Base-by-base conservation (phyloP, 2,797 vertebrate species). In the Neomorphus geoffroyi region DNA sequence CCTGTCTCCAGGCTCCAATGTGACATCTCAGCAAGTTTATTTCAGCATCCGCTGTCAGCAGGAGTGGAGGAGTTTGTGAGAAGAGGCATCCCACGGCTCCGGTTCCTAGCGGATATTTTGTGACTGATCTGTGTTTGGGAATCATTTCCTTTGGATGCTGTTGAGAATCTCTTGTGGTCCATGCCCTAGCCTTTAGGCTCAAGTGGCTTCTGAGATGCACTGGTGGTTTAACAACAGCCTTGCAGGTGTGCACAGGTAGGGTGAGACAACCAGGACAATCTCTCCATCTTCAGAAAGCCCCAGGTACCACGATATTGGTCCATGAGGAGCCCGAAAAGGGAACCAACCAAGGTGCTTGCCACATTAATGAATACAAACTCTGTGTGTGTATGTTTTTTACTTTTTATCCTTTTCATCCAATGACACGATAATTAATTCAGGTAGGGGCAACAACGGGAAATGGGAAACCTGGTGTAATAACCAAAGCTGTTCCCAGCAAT, bases 41-140 rank as follows among this genome's bases (percentile, higher is more conserved):
- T 95, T 91, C 66, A 58, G 85, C 85, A 92, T 69, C 70, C 4
- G 6, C 88, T 92, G 94, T 75, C 96, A 96, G 51, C 90, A 94
- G 93, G 81, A 96, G 74, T 51, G 95, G 95, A 96, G 96, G 95
- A 95, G 94, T 92, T 91, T 82, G 93, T 95, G 88, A 95, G 80
- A 86, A 94, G 90, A 80, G 79, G 12, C 94, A 93, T 78, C 92
- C 87, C 89, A 90, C 86, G 8, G 88, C 83, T 79, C 81, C 48
- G 57, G 35, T 67, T 94, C 80, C 33, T 32, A 11, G 74, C 30
- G 88, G 90, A 6, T 80, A 66, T 92, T 93, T 62, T 79, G 27
- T 77, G 78, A 91, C 88, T 93, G 51, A 64, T 50, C 17, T 77
- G 39, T 64, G 43, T 74, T 94, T 87, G 92, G 86, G 65, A 71